Percentiles rank a stretch among this genome's conserved stretches.
phyloP scores from a whole-genome alignment of 2,113 vertebrate genomes.

The Gadus chalcogrammus region DNA sequence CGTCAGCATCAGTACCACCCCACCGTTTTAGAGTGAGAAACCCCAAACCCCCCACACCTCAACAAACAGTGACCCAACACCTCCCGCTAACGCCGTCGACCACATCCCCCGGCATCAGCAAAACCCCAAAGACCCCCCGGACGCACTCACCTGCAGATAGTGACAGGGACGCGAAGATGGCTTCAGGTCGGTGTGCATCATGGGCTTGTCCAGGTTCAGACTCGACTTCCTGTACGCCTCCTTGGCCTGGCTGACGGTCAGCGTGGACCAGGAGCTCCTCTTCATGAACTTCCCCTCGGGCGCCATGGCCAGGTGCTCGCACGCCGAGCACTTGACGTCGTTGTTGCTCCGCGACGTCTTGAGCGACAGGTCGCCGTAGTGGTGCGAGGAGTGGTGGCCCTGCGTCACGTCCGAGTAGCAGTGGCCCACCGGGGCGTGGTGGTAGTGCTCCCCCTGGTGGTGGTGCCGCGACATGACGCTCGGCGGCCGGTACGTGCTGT shows the following conservation, averaged over 20 bases:
- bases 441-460: slow-evolving; percentile 73
- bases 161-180: slow-evolving; percentile 85
- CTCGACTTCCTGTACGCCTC: slow-evolving; percentile 98
- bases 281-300: slow-evolving; percentile 94
- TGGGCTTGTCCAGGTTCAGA: slow-evolving; percentile 91
- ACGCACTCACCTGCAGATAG: slow-evolving; percentile 87
- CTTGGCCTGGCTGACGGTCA: slow-evolving; percentile 98
- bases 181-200: slow-evolving; percentile 87
- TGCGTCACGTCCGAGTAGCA: slow-evolving; percentile 88
- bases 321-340: slow-evolving; percentile 95
- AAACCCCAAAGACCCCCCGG: neutral
- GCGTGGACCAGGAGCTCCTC: slow-evolving; percentile 97
- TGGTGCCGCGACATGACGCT: slow-evolving; percentile 86
- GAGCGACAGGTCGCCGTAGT: slow-evolving; percentile 91
- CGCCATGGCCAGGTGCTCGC: slow-evolving; percentile 86
- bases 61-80: no score
- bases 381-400: slow-evolving; percentile 70
- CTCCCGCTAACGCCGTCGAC: no score
- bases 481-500: slow-evolving; percentile 91
- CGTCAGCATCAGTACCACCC: no score
- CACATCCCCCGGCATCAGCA: no score
- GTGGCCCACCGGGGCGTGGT: slow-evolving; percentile 61
- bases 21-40: no score
- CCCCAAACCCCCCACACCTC: no score
- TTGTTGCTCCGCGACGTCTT: slow-evolving; percentile 96